Conservation (phyloP, 2,113 vertebrate genomes). For the Asarcornis scutulata region DNA sequence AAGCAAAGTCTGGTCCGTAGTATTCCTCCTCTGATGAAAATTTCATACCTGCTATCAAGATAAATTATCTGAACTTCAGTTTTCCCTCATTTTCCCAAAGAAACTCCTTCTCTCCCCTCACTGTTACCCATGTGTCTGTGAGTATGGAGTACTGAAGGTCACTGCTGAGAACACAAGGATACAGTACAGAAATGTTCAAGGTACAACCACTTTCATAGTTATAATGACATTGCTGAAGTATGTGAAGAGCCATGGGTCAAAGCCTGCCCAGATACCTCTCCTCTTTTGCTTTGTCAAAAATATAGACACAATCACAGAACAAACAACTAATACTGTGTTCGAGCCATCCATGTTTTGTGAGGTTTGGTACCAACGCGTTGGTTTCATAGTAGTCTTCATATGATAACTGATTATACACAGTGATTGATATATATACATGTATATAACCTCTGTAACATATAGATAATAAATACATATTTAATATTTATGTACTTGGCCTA, state of each 20-base stretch:
- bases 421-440: not conserved
- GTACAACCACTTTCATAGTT: not conserved
- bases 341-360: not conserved
- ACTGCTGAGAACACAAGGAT: not conserved
- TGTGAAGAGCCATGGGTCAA: not conserved
- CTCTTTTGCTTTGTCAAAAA: not conserved
- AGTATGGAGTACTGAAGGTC: not conserved
- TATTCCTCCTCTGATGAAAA: not conserved
- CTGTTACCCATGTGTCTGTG: not conserved
- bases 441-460: not conserved
- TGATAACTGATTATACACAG: rapidly evolving
- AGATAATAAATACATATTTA: not conserved
- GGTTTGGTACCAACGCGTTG: not conserved
- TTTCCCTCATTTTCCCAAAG: not conserved
- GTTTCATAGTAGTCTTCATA: not conserved
- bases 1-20: not conserved
- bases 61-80: not conserved
- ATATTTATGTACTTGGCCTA: not conserved
- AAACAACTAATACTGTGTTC: not conserved
- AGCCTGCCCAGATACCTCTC: not conserved
- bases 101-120: not conserved
- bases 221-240: not conserved
- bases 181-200: not conserved
- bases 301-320: not conserved
- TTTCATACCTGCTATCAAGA: rapidly evolving